Evolutionary conservation across 2,797 vertebrate species (phyloP).

Genomic region (Arvicola amphibius): DNA sequence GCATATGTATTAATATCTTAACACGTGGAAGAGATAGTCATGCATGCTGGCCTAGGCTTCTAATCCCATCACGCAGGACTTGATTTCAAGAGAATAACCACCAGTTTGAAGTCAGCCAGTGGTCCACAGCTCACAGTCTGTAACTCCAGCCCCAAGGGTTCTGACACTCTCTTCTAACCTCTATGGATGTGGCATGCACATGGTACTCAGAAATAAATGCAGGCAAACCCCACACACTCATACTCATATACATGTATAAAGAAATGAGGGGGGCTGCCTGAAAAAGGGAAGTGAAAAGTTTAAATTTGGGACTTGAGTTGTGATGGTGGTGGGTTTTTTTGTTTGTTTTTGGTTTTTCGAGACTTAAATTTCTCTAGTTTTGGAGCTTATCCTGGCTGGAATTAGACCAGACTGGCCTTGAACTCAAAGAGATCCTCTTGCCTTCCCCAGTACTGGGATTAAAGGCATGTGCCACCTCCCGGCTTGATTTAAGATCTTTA

Average conservation of each 20-base stretch:
- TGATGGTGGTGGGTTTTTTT: too few relatives aligned
- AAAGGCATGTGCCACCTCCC: too few relatives aligned
- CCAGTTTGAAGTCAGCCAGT: not conserved
- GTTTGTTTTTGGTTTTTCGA: too few relatives aligned
- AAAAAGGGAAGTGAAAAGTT: not conserved
- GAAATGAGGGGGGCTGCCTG: not conserved
- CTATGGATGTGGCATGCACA: too few relatives aligned
- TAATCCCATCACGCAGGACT: not conserved
- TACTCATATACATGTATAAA: not conserved
- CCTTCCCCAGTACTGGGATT: too few relatives aligned
- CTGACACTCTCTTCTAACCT: too few relatives aligned
- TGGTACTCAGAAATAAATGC: too few relatives aligned
- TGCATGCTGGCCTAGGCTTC: not conserved
- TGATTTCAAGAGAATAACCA: not conserved
- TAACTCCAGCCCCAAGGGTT: too few relatives aligned
- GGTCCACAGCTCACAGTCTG: not conserved
- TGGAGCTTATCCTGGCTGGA: too few relatives aligned
- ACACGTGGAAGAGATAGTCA: not conserved
- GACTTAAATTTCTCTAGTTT: too few relatives aligned
- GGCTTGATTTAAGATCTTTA: not conserved
- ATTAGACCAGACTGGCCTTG: too few relatives aligned
- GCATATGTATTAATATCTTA: not conserved
- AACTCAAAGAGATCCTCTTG: too few relatives aligned
- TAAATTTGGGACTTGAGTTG: not conserved
- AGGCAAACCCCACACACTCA: not conserved